Conservation (phyloP, 2,113 vertebrate genomes). For the Panthera tigris region DNA sequence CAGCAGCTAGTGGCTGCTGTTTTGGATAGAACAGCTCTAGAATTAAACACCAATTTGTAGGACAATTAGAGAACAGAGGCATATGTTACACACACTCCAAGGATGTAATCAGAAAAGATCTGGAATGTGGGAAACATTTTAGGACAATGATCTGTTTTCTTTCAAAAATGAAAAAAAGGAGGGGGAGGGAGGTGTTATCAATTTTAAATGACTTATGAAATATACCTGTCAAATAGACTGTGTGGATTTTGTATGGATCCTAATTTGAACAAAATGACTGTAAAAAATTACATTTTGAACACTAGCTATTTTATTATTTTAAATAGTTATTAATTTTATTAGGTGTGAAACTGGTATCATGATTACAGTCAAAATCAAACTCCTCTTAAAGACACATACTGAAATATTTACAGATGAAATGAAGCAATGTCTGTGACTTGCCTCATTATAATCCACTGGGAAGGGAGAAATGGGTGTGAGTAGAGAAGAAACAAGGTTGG, state of each 20-base stretch:
- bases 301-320: neutral
- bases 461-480: neutral
- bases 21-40: neutral
- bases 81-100: neutral
- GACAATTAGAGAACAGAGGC: neutral
- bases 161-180: neutral
- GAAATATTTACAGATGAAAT: neutral
- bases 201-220: neutral
- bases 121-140: neutral
- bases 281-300: neutral
- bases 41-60: neutral
- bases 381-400: neutral
- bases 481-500: neutral
- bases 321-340: neutral
- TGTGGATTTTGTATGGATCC: neutral
- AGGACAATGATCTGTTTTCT: neutral
- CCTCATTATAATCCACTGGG: neutral
- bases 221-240: neutral
- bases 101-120: neutral
- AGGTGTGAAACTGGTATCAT: neutral
- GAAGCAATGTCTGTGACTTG: neutral
- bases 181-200: accelerated
- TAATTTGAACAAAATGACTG: neutral
- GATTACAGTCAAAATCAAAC: neutral
- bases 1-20: neutral